phyloP scores from a whole-genome alignment of 2,797 vertebrate genomes.

The Chiloscyllium punctatum region DNA sequence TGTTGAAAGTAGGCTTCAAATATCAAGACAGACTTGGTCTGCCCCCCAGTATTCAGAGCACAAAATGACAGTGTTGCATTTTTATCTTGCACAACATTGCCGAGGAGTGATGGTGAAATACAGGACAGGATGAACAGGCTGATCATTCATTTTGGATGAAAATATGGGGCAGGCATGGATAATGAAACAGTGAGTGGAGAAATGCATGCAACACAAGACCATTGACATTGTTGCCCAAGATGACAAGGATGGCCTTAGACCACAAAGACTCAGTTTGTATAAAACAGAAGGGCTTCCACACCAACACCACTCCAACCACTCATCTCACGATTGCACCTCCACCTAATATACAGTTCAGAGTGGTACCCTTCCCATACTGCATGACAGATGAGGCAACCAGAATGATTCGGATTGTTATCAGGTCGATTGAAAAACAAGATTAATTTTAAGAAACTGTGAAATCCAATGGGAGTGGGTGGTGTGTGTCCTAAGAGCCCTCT shows the following conservation, averaged over 20 bases:
- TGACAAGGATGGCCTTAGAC: neutral
- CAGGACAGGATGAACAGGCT: neutral
- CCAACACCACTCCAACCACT: neutral
- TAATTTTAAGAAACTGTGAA: neutral
- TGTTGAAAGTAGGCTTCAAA: neutral
- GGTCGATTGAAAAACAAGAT: slow-evolving; percentile 10
- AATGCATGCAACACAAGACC: neutral
- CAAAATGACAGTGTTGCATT: neutral
- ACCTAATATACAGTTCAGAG: neutral
- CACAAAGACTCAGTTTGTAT: neutral
- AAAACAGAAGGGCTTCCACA: neutral
- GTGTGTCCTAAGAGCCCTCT: neutral
- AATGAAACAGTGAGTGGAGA: neutral
- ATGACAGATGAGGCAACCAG: neutral
- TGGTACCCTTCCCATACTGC: neutral
- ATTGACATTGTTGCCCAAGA: neutral
- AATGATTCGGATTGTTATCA: neutral
- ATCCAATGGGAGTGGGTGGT: neutral
- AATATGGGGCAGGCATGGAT: neutral
- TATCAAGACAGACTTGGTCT: neutral
- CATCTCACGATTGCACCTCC: neutral
- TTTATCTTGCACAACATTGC: neutral
- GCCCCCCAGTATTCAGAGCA: neutral
- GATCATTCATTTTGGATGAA: neutral
- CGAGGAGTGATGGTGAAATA: neutral